Evolutionary conservation across 2,888 invertebrate genomes (phyloP), one percentile per base, ranked within the genome.

Genomic region (Drosophila kambysellisi): DNA sequence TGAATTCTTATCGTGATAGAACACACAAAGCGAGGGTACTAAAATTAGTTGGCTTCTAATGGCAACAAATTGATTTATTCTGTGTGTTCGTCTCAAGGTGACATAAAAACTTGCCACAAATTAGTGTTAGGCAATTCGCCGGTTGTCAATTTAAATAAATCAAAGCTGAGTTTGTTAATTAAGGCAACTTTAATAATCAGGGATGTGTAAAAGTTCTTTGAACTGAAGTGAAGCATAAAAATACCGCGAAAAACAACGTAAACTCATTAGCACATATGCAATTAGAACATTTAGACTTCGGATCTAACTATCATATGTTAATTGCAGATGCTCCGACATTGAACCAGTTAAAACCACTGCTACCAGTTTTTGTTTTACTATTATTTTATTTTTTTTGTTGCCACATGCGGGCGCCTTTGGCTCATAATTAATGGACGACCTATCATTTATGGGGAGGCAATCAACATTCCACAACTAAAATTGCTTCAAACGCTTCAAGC

Each of bases 311-410:
- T 7, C 50, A 67, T 50, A 78, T 80, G 82, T 56, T 78, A 70
- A 75, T 79, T 76, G 79, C 79, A 74, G 79, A 84, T 70, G 79
- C 58, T 68, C 35, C 60, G 82, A 68, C 84, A 82, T 82, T 83
- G 83, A 70, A n/a, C 52, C 48, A 20, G 39, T 52, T 57, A 11
- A 50, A 50, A 57, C 70, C 56, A 30, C 51, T 46, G 77, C 80
- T 75, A 80, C 77, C 56, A 77, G 80, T 80, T 79, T 72, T 61
- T 56, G 48, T 41, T 59, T 52, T 29, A 25, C 33, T 33, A 11
- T 35, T 29, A 11, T 4, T 9, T 50, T 29, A 3, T 3, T 11
- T n/a, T 48, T 48, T 25, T 25, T 30, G 17, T 5, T 48, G 66
- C 30, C 39, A 59, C 62, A 79, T 82, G 82, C 83, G 84, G 84